These are phyloP conservation scores for Platichthys flesus DNA, from an alignment of 2,113 vertebrate genomes.

Conservation along the genomic window DNA sequence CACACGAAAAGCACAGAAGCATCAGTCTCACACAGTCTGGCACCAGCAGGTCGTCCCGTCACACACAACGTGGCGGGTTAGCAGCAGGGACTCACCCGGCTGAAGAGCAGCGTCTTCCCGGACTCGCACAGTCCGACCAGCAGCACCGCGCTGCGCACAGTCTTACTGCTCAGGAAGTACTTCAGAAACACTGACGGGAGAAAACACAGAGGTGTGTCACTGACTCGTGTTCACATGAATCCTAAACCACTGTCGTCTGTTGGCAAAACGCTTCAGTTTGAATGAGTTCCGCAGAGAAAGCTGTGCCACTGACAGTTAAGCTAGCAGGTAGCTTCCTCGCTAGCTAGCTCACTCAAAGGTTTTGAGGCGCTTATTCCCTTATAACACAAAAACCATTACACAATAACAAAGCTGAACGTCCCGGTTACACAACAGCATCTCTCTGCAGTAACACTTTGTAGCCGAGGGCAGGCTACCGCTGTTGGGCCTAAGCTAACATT, in stretches of 20 bases:
- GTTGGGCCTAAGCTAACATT: slow-evolving; percentile 23
- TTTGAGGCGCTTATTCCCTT: fast-evolving
- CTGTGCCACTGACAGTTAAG: slow-evolving; percentile 1
- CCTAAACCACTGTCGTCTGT: too few species aligned
- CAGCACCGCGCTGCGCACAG: slow-evolving; percentile 76
- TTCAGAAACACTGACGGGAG: slow-evolving; percentile 76
- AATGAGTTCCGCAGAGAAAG: background rate
- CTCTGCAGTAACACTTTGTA: background rate
- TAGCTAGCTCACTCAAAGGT: background rate
- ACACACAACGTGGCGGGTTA: slow-evolving; percentile 11
- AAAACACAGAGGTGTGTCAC: background rate
- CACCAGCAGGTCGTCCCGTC: background rate
- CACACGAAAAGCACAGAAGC: background rate
- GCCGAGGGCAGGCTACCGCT: background rate
- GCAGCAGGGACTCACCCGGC: slow-evolving; percentile 66
- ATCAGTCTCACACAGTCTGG: background rate
- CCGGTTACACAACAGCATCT: background rate
- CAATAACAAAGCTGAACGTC: background rate
- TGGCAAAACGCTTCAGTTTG: background rate
- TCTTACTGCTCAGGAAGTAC: slow-evolving; percentile 78
- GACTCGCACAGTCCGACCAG: slow-evolving; percentile 83
- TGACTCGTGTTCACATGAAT: background rate
- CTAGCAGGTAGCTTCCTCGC: slow-evolving; percentile 25
- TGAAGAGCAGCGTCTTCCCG: slow-evolving; percentile 84
- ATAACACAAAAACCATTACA: background rate